Conservation (phyloP, 1,140 invertebrate genomes). For the Cotesia typhae region DNA sequence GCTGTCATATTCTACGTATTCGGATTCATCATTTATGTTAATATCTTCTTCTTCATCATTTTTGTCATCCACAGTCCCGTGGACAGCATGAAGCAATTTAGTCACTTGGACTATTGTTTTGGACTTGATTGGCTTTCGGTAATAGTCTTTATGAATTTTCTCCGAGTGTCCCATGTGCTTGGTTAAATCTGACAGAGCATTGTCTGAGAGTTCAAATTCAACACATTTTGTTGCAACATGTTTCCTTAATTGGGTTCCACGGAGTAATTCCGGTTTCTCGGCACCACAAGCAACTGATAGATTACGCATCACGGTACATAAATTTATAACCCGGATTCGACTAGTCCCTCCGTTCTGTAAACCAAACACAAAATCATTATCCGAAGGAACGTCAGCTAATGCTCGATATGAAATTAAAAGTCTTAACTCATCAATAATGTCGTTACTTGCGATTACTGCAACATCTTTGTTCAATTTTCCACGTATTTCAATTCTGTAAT, state of each 20-base stretch:
- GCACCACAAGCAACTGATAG: constrained; percentile 23
- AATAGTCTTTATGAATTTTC: constrained; percentile 30
- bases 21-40: no score
- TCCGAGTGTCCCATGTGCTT: constrained; percentile 36
- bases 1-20: no score
- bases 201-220: neutral
- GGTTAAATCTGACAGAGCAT: constrained; percentile 22
- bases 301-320: neutral
- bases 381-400: neutral
- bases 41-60: neutral
- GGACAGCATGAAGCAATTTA: neutral
- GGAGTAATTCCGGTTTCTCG: constrained; percentile 4
- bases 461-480: constrained; percentile 31
- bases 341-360: neutral
- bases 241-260: constrained; percentile 12
- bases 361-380: constrained; percentile 29
- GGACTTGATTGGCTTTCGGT: constrained; percentile 19
- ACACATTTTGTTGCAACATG: constrained; percentile 15
- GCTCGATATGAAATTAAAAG: neutral
- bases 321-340: neutral
- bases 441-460: neutral
- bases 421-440: neutral
- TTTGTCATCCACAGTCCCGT: neutral
- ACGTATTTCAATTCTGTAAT: constrained; percentile 15
- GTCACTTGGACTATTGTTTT: neutral